phyloP scores from a whole-genome alignment of 1,140 invertebrate genomes.

The Euwallacea similis region DNA sequence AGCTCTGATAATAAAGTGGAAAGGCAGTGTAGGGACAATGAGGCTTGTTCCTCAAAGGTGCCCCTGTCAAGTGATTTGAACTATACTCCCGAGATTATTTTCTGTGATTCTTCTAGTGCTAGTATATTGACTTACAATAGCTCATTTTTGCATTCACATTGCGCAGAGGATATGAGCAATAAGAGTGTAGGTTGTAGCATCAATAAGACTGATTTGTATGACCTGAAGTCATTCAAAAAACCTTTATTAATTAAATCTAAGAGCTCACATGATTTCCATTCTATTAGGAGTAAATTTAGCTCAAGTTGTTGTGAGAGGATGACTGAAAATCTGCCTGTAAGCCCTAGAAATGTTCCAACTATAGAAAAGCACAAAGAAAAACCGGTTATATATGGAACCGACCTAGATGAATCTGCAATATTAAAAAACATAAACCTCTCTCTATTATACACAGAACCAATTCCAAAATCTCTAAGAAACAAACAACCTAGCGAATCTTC shows the following conservation, averaged over 20 bases:
- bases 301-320: background rate
- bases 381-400: background rate
- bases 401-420: background rate
- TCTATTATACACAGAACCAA: conserved; percentile 52
- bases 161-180: background rate
- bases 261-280: conserved; percentile 44
- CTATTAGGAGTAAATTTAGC: conserved; percentile 41
- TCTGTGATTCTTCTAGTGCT: too few species aligned
- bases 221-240: conserved; percentile 5
- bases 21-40: background rate
- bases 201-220: conserved; percentile 7
- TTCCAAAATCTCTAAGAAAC: conserved; percentile 51
- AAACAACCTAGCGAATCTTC: conserved; percentile 25
- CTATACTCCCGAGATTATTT: too few species aligned
- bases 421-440: conserved; percentile 39
- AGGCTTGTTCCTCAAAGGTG: background rate
- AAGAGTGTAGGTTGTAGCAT: background rate
- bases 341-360: too few species aligned
- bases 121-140: background rate
- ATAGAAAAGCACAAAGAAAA: background rate
- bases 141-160: conserved; percentile 14
- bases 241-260: conserved; percentile 43
- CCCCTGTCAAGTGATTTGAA: background rate
- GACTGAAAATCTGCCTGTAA: background rate
- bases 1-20: conserved; percentile 32